These are phyloP conservation scores for Sebastes hubbsi DNA, from an alignment of 2,797 vertebrate genomes.

Conservation along the genomic window DNA sequence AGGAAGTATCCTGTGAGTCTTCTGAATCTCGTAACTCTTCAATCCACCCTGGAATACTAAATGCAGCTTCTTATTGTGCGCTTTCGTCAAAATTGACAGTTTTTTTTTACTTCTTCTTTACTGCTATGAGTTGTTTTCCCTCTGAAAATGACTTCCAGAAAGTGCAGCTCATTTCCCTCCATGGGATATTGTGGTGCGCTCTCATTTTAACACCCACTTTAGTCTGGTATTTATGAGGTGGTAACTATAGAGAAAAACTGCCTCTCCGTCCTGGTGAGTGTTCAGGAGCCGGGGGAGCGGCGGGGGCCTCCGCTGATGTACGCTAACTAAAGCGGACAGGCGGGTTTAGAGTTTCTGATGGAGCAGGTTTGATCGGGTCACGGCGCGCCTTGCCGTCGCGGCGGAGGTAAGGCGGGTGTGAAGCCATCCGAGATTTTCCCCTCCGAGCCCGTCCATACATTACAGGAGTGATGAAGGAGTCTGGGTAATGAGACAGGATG, in stretches of 20 bases:
- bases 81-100: background rate
- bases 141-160: constrained; percentile 40
- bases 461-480: constrained; percentile 59
- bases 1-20: background rate
- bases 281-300: constrained; percentile 20
- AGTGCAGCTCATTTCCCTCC: constrained; percentile 41
- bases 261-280: constrained; percentile 30
- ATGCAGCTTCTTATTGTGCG: background rate
- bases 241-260: constrained; percentile 49
- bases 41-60: background rate
- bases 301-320: constrained; percentile 42
- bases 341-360: constrained; percentile 52
- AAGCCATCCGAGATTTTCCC: constrained; percentile 36
- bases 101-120: background rate
- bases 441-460: constrained; percentile 41
- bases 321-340: constrained; percentile 57
- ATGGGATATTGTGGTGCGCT: constrained; percentile 57
- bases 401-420: constrained; percentile 28
- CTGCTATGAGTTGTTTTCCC: constrained; percentile 20
- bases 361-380: constrained; percentile 53
- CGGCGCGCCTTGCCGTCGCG: background rate
- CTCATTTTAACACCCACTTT: constrained; percentile 73
- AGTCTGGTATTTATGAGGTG: constrained; percentile 75
- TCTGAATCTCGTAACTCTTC: background rate
- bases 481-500: constrained; percentile 72